Evolutionary conservation across 2,113 vertebrate species (phyloP), one percentile per base, ranked within the genome.

Genomic region (Tor tambroides): DNA sequence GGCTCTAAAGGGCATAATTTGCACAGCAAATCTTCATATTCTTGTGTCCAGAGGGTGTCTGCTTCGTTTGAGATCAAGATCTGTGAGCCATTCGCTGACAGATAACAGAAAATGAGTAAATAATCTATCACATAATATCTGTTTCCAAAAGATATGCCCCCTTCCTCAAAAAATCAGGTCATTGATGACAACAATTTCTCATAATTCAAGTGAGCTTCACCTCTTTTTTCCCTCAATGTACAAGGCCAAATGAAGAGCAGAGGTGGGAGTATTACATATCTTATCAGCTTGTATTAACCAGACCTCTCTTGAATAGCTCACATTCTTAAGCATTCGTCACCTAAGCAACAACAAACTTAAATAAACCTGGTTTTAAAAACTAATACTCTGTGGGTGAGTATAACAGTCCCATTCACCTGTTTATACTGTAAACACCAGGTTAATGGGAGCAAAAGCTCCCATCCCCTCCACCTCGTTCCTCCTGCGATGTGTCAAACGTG

Each of bases 241-340:
- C 83, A 54, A 74, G 72, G 83, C 77, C 38, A 15, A 19, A 51
- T 86, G 74, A 83, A 84, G 56, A 77, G 26, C 26, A 83, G 83
- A 69, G 46, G 80, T 87, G 80, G 80, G 77, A 87, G 88, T 87
- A 80, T 71, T 77, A 80, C 85, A 86, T 91, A 85, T 90, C 88
- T 90, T 89, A 88, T 90, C 83, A 87, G 63, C 80, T 88, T 63
- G 82, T 88, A 67, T 88, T 87, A 90, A 89, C 72, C 88, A 90
- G 76, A 83, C 87, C 89, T 11, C 84, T 90, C 89, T 88, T 41
- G 89, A 90, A 93, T 94, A 89, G 87, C 87, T 91, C 41, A 91
- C 91, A 94, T 93, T 93, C 93, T 89, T 91, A 86, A 75, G 88
- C 80, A 65, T 85, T 61, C 75, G 32, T 88, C 83, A 89, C 84